Evolutionary conservation across 1,140 invertebrate genomes (phyloP), one percentile per base, ranked within the genome.

Genomic region (Hylyphantes graminicola): DNA sequence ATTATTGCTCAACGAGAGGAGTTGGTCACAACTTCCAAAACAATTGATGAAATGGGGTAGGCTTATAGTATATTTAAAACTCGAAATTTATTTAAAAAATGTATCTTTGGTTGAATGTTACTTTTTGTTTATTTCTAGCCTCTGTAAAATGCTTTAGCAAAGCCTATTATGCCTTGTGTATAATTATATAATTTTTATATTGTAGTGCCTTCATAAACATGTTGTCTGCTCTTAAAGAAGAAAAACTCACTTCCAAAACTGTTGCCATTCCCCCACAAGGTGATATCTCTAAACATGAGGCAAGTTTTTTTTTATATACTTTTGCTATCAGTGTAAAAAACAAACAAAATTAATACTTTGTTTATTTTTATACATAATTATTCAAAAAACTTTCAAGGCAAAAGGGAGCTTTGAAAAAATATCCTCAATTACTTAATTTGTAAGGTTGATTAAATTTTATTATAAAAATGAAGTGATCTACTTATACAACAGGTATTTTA

Each of bases 1-100:
- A 87, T 75, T 87, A 89, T 83, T 80, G 87, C 64, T 57, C 70
- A 82, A 59, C 67, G 78, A 63, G 17, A 64, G 57, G 5, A 21
- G 12, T 55, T 87, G 13, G 57, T 77, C 19, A 21, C 55, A 57
- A 50, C 64, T 17, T 17, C 64, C 11, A 51, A 76, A 61, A 35
- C 15, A 17, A 12, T 86, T 51, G 61, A 80, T 57, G 67, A 64
- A 57, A 50, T 86, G 12, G 67, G 86, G 86, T 86, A 85, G 72
- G 21, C 17, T 55, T 21, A 59, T 35, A 1, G 12, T 17, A 70
- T 10, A 15, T 53, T 10, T n/a, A 70, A 35, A 35, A 35, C 35
- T 35, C 35, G 1, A 35, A 35, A 35, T 35, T 35, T 35, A 35
- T 35, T 35, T 35, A 35, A 35, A 35, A 35, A 35, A 2, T 35